Evolutionary conservation across 2,888 invertebrate genomes (phyloP), one percentile per base, ranked within the genome.

Genomic region (Tipula helvola): DNA sequence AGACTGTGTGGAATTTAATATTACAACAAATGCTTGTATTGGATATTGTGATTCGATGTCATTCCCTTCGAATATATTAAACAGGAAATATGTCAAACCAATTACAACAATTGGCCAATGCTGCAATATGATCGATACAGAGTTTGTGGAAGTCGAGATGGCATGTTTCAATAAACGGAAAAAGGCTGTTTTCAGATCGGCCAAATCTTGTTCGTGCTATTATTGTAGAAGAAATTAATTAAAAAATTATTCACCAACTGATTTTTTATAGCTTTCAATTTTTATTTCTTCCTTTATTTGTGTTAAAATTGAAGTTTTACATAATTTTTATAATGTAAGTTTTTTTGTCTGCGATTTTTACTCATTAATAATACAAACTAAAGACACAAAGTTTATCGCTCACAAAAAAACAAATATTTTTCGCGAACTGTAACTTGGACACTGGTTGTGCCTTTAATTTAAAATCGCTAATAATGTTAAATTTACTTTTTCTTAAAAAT

Each of bases 11-110:
- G 95, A 96, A 89, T 97, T 97, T 90, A 93, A 94, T 89, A 95
- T 97, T 90, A 96, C 96, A 86, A 96, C 96, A 41, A 97, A 97
- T 90, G 97, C 96, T 0, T 97, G 97, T 90, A 94, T 96, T n/a
- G 97, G 97, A 0, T 97, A 94, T 91, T 97, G 97, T 91, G 95
- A 96, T 89, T 97, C 97, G 2, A 97, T 96, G 94, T 95, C 97
- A 2, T 93, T 97, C 83, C 97, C 97, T 0, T 96, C 96, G 88
- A 41, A 83, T 28, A 87, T 90, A 3, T 87, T 88, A 13, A 89
- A 89, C 12, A 89, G 89, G 36, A 93, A 93, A 88, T 92, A 92
- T 5, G 91, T 92, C 36, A 94, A 95, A 89, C 93, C 94, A 0
- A 94, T 96, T 87, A 95, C 96, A 2, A 96, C 97, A 0, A 93